Evolutionary conservation across 35 echinoderm and acorn worm species (phyloP).

Genomic region (Holothuria glaberrima): DNA sequence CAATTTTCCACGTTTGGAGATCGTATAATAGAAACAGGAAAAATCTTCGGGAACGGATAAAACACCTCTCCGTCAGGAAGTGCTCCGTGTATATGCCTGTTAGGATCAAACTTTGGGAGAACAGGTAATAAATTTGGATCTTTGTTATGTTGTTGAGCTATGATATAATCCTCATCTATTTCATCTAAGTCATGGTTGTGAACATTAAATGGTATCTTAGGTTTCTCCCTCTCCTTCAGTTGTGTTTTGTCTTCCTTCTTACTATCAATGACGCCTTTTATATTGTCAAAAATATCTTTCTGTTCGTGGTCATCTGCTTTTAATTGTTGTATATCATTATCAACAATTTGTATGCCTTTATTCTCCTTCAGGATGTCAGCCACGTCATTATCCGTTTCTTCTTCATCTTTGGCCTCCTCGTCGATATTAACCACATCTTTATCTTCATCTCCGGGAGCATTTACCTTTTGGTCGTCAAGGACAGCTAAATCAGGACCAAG

Average conservation of each 20-base stretch:
- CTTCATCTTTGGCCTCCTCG: background rate
- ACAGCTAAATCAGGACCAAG: slow-evolving; percentile 29
- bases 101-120: slow-evolving; percentile 64
- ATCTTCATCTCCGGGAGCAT: slow-evolving; percentile 6
- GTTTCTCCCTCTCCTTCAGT: background rate
- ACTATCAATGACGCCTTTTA: background rate
- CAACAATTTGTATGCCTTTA: background rate
- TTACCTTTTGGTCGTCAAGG: too few relatives aligned
- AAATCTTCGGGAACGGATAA: slow-evolving; percentile 73
- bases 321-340: slow-evolving; percentile 25
- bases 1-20: slow-evolving; percentile 55
- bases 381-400: background rate
- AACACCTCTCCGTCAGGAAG: slow-evolving; percentile 10
- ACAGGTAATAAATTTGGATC: slow-evolving; percentile 22
- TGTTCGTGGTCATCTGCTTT: background rate
- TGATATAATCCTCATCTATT: slow-evolving; percentile 39
- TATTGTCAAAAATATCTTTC: background rate
- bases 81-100: slow-evolving; percentile 59
- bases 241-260: background rate
- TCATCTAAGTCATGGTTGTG: slow-evolving; percentile 44
- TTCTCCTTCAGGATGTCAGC: background rate
- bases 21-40: slow-evolving; percentile 67
- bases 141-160: slow-evolving; percentile 54
- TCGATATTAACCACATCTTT: background rate
- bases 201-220: slow-evolving; percentile 32